Conservation (phyloP, 2,797 vertebrate species). For the Dendrocincla tyrannina region DNA sequence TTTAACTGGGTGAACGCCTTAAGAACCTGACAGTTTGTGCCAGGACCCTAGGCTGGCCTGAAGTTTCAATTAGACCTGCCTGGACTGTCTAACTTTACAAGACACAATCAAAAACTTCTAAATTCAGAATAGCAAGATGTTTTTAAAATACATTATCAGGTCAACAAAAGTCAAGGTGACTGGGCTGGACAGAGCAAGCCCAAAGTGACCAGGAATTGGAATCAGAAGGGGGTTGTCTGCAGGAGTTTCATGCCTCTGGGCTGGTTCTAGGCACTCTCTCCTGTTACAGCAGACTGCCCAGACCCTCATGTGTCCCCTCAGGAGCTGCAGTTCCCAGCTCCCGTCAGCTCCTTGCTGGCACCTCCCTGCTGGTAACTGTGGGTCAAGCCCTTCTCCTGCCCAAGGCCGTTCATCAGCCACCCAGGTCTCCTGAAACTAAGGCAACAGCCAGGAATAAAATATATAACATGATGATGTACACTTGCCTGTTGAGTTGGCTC, state of each 20-base stretch:
- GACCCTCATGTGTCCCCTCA: rapidly evolving
- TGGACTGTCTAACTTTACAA: neutral
- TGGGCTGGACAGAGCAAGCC: neutral
- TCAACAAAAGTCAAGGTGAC: neutral
- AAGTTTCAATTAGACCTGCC: neutral
- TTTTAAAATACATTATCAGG: neutral
- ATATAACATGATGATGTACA: rapidly evolving
- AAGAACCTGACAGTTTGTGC: neutral
- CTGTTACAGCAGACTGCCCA: rapidly evolving
- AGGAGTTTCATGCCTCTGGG: neutral
- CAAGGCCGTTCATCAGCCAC: neutral
- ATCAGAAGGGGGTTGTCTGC: neutral
- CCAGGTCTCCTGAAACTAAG: neutral
- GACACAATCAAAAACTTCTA: neutral
- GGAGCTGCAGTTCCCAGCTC: neutral
- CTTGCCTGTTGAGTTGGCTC: neutral
- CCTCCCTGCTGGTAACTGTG: neutral
- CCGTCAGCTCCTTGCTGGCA: neutral
- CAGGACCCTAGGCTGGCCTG: neutral
- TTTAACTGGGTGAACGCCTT: neutral
- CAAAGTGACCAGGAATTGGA: neutral
- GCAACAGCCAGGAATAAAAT: neutral
- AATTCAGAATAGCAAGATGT: neutral
- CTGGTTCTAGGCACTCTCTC: neutral
- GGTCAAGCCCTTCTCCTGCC: neutral